Conservation (phyloP, 2,797 vertebrate species). For the Holocentrus rufus region DNA sequence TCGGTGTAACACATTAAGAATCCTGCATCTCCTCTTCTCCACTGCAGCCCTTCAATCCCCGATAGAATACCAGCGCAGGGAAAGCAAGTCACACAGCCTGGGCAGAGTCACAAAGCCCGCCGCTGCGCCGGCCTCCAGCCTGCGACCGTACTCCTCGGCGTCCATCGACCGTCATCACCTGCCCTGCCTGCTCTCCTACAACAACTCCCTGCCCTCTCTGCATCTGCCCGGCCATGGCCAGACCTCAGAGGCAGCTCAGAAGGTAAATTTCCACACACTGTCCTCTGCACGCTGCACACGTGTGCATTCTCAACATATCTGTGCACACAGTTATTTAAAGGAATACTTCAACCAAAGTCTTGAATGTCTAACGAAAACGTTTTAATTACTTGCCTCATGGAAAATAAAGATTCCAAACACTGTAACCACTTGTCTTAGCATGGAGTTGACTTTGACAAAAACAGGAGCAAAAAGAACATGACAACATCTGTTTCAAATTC, state of each 20-base stretch:
- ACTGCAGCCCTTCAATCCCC: constrained; percentile 89
- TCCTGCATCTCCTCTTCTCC: constrained; percentile 22
- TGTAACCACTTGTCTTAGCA: too few relatives aligned
- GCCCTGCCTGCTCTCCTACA: constrained; percentile 76
- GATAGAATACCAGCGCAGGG: constrained; percentile 91
- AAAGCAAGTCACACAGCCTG: constrained; percentile 87
- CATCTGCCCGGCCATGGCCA: constrained; percentile 75
- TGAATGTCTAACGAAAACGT: too few relatives aligned
- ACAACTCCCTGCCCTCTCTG: constrained; percentile 85
- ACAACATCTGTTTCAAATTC: background rate
- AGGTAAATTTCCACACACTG: constrained; percentile 21
- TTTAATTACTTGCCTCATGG: too few relatives aligned
- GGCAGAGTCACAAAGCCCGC: constrained; percentile 78
- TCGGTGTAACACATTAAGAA: background rate
- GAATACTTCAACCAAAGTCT: too few relatives aligned
- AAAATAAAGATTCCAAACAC: too few relatives aligned
- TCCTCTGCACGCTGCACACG: background rate
- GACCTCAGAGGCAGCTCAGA: constrained; percentile 17
- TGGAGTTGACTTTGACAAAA: too few relatives aligned
- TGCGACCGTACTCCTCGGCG: constrained; percentile 78
- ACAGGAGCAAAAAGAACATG: too few relatives aligned
- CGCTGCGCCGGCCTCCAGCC: constrained; percentile 61
- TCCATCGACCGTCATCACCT: constrained; percentile 80
- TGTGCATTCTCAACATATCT: background rate
- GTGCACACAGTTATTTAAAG: background rate